Base-by-base conservation (phyloP, 2,113 vertebrate genomes). In the Cephalopterus ornatus region DNA sequence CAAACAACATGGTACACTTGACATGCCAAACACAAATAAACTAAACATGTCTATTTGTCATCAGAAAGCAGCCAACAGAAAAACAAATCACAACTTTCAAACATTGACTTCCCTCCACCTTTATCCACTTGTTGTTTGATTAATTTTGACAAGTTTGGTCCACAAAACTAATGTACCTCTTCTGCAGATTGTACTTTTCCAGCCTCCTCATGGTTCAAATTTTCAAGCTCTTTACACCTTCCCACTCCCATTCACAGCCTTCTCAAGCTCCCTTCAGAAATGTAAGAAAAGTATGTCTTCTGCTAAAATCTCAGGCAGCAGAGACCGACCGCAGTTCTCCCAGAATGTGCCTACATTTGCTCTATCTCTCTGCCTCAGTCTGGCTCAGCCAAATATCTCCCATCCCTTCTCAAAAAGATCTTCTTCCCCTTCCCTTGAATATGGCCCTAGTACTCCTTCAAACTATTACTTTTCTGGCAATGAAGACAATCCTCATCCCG, bases 291-390 rank as follows among this genome's bases (percentile, higher is more conserved):
- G 14, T 41, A 49, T 17, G 14, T 46, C 58, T 82, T 49, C 62
- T 1, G 18, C 49, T 91, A 79, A 82, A 85, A 76, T 17, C 42
- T 68, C 62, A 89, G 70, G 46, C 73, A 80, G 66, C 61, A 85
- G 37, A 94, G 32, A 56, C 9, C 0, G 0, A 62, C 35, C 4
- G 2, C 0, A 0, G 50, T 39, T 84, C 37, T 71, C 59, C 42
- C 46, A 58, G 26, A 86, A 74, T 8, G n/a, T 9, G 22, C 52
- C 50, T 22, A 23, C 1, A 5, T 74, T 93, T 84, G 22, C 27
- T 87, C 44, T 67, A 37, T 56, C 72, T 95, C 89, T 84, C 49
- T 49, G 61, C 68, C 27, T 92, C 83, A 30, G 42, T 28, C 41
- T 91, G 83, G 37, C 55, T 76, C 42, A 78, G 70, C 26, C 3